phyloP scores from a whole-genome alignment of 2,888 invertebrate genomes.

The Eupsilia transversa region DNA sequence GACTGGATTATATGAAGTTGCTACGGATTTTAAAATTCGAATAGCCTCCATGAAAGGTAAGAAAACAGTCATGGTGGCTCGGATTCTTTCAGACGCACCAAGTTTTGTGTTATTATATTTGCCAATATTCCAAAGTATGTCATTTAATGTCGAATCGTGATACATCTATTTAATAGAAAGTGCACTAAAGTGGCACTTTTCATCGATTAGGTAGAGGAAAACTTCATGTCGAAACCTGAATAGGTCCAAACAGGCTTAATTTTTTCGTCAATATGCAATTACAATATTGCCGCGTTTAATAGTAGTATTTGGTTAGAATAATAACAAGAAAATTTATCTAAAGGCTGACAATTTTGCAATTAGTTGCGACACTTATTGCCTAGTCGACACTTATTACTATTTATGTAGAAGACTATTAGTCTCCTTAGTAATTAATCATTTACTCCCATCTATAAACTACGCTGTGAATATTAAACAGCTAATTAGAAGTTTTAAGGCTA shows the following conservation, averaged over 20 bases:
- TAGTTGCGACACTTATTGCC: constrained; percentile 22
- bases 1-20: not conserved
- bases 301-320: not conserved
- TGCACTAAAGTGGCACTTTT: not conserved
- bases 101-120: not conserved
- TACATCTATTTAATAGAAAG: not conserved
- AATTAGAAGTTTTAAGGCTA: constrained; percentile 31
- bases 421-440: constrained; percentile 15
- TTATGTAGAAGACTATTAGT: constrained; percentile 16
- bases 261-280: too few relatives aligned
- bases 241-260: too few relatives aligned
- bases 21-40: not conserved
- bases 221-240: not conserved
- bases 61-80: not conserved
- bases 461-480: constrained; percentile 26
- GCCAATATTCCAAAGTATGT: not conserved
- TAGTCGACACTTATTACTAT: constrained; percentile 5
- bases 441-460: not conserved
- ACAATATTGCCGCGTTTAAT: too few relatives aligned
- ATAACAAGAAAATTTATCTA: not conserved
- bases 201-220: not conserved
- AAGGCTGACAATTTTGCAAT: not conserved
- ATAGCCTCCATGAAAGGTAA: not conserved
- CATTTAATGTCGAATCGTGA: not conserved
- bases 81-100: not conserved